phyloP scores from a whole-genome alignment of 2,888 invertebrate species.

The Argyra leucocephala region DNA sequence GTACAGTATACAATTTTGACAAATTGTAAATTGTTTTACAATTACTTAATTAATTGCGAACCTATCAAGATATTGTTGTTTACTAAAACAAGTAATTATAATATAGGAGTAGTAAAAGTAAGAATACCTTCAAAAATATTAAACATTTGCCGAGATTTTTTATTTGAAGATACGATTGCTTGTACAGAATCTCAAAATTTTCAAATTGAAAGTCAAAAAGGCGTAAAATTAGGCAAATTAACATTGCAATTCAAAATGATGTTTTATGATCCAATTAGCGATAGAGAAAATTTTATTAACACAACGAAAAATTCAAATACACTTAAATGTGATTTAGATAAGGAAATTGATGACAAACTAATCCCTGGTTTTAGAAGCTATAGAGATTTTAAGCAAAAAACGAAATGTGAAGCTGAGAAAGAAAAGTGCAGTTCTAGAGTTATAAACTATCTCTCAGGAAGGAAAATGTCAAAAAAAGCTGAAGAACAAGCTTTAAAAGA shows the following conservation, averaged over 20 bases:
- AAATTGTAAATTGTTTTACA: slow-evolving; percentile 35
- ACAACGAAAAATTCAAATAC: neutral
- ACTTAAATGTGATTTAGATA: slow-evolving; percentile 5
- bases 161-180: neutral
- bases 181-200: neutral
- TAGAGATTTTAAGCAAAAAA: neutral
- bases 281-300: neutral
- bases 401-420: neutral
- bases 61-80: slow-evolving; percentile 29
- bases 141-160: neutral
- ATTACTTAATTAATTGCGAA: slow-evolving; percentile 31
- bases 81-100: slow-evolving; percentile 21
- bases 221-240: slow-evolving; percentile 18
- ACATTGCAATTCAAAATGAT: slow-evolving; percentile 16
- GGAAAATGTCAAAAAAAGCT: slow-evolving; percentile 39
- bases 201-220: slow-evolving; percentile 20
- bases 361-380: neutral
- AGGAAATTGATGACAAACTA: slow-evolving; percentile 10
- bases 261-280: slow-evolving; percentile 13
- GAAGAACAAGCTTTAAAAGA: slow-evolving; percentile 42
- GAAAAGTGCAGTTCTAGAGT: slow-evolving; percentile 25
- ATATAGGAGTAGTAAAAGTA: slow-evolving; percentile 21
- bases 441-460: slow-evolving; percentile 38
- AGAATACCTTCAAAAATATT: slow-evolving; percentile 18
- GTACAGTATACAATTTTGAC: slow-evolving; percentile 30